Evolutionary conservation across 2,113 vertebrate species (phyloP).

Genomic region (Anolis carolinensis): DNA sequence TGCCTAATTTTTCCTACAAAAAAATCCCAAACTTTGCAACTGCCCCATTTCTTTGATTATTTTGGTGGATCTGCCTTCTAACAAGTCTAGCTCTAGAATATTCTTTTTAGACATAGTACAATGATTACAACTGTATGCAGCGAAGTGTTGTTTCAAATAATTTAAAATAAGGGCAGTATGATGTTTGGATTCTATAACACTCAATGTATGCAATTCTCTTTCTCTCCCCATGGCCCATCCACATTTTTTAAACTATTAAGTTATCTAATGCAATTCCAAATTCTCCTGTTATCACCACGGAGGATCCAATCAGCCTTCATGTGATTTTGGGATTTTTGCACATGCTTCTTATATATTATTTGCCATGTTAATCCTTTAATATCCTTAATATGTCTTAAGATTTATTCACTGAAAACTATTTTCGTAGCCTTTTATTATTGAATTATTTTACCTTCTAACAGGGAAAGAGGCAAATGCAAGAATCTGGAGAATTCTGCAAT

Average conservation of each 20-base stretch:
- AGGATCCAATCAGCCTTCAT: background rate
- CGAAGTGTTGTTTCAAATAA: background rate
- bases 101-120: background rate
- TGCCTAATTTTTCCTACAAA: too few species aligned
- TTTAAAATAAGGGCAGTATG: background rate
- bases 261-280: background rate
- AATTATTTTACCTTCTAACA: background rate
- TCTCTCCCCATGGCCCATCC: too few species aligned
- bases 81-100: background rate
- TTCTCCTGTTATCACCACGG: background rate
- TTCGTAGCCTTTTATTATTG: background rate
- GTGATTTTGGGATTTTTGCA: background rate
- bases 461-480: background rate
- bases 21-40: too few species aligned
- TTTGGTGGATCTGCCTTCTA: background rate
- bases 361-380: background rate
- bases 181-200: too few species aligned
- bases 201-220: too few species aligned
- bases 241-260: background rate
- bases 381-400: background rate
- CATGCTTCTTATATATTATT: background rate
- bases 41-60: background rate
- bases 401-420: background rate
- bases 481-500: too few species aligned
- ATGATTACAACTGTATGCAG: too few species aligned